Evolutionary conservation across 2,888 invertebrate species (phyloP), one percentile per base, ranked within the genome.

Genomic region (Adineta ricciae): DNA sequence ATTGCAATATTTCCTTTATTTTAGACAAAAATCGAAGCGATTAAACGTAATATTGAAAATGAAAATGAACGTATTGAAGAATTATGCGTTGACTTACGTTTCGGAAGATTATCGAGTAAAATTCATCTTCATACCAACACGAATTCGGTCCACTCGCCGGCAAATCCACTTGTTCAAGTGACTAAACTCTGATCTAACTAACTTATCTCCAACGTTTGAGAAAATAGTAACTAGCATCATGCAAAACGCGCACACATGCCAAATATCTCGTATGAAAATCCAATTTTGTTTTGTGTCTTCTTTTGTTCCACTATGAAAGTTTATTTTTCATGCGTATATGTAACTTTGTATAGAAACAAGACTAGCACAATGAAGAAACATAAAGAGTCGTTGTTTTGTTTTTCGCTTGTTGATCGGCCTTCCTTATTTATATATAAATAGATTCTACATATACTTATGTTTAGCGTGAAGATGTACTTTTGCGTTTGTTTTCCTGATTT

Each of bases 101-200:
- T 41, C n/a, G 38, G 41, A 78, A 32, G n/a, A n/a, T 78, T 78
- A 41, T 78, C 41, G 11, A 78, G 24, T 3, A 78, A 41, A 78
- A n/a, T 78, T 24, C 78, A 78, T 41, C 78, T 41, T n/a, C 9
- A 38, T n/a, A 78, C 38, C 24, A 41, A 41, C 21, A 24, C 8
- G 4, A 41, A 38, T 64, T 32, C 52, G 19, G 82, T 86, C 36
- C 85, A 87, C 2, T 88, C 88, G 56, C 88, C 88, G n/a, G 90
- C 89, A 11, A 90, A 90, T 86, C 87, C 88, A 85, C 3, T 32
- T 32, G 32, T 64, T 32, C 64, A 64, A 64, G 64, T 64, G 32
- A 64, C 64, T 64, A 64, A 64, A 64, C 19, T 64, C 16, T 64
- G 32, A 64, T 27, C 11, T 50, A 49, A 49, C 19, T 50, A 50